These are phyloP conservation scores for Anolis apletophallus DNA, from an alignment of 2,797 vertebrate genomes.

Conservation along the genomic window DNA sequence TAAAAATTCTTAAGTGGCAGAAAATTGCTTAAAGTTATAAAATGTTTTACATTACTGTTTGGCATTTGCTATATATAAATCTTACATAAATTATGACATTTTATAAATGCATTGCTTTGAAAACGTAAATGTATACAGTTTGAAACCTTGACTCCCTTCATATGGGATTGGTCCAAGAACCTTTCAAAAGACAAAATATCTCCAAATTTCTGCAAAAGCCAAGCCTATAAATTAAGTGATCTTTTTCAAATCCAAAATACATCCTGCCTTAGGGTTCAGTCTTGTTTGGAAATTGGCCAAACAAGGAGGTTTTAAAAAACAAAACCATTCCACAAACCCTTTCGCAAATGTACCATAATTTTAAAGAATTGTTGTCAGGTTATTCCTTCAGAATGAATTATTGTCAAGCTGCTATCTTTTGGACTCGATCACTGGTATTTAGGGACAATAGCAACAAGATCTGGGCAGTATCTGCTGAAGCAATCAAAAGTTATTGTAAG, in stretches of 20 bases:
- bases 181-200: slow-evolving; percentile 64
- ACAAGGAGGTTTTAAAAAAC: slow-evolving; percentile 37
- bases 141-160: slow-evolving; percentile 47
- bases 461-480: slow-evolving; percentile 6
- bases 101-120: slow-evolving; percentile 64
- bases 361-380: slow-evolving; percentile 44
- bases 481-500: slow-evolving; percentile 6
- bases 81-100: slow-evolving; percentile 42
- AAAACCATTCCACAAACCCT: slow-evolving; percentile 35
- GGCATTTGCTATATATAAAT: slow-evolving; percentile 45
- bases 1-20: slow-evolving; percentile 31
- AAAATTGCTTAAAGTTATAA: slow-evolving; percentile 42
- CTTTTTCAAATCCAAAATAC: slow-evolving; percentile 57
- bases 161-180: slow-evolving; percentile 54
- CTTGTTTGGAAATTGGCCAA: slow-evolving; percentile 60
- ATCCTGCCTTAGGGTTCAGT: slow-evolving; percentile 52
- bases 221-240: slow-evolving; percentile 66
- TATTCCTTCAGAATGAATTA: not conserved
- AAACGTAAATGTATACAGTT: slow-evolving; percentile 61
- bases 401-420: slow-evolving; percentile 13
- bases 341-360: slow-evolving; percentile 5
- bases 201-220: slow-evolving; percentile 52
- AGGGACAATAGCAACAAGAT: slow-evolving; percentile 29
- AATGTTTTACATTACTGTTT: slow-evolving; percentile 54
- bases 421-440: not conserved